Conservation (phyloP, 2,888 invertebrate species). For the Bruchidius siliquastri region DNA sequence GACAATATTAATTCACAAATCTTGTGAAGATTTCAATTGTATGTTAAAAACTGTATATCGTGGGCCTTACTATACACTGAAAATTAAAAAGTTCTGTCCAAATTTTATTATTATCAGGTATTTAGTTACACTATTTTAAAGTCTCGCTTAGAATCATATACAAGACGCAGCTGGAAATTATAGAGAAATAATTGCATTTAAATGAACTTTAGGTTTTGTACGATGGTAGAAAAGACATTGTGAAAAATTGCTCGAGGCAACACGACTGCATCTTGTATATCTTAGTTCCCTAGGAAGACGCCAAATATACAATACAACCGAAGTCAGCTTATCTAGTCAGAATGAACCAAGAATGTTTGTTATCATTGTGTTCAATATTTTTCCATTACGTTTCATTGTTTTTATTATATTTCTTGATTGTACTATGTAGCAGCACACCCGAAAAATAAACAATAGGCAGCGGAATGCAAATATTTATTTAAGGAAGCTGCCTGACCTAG, state of each 20-base stretch:
- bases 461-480: no score
- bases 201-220: neutral
- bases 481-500: no score
- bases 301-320: neutral
- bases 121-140: neutral
- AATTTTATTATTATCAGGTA: constrained; percentile 35
- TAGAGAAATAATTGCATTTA: neutral
- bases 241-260: neutral
- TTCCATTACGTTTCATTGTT: no score
- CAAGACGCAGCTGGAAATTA: neutral
- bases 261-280: neutral
- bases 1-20: constrained; percentile 49
- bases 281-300: neutral
- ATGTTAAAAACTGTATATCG: constrained; percentile 50
- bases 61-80: constrained; percentile 54
- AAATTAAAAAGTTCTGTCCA: constrained; percentile 51
- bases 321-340: no score
- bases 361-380: no score
- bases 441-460: no score
- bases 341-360: no score
- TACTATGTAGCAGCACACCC: no score
- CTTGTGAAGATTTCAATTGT: constrained; percentile 49
- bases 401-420: no score
- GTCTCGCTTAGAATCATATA: neutral
- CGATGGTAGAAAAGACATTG: neutral